Evolutionary conservation across 2,888 invertebrate species (phyloP), one percentile per base, ranked within the genome.

Genomic region (Hyalella azteca): DNA sequence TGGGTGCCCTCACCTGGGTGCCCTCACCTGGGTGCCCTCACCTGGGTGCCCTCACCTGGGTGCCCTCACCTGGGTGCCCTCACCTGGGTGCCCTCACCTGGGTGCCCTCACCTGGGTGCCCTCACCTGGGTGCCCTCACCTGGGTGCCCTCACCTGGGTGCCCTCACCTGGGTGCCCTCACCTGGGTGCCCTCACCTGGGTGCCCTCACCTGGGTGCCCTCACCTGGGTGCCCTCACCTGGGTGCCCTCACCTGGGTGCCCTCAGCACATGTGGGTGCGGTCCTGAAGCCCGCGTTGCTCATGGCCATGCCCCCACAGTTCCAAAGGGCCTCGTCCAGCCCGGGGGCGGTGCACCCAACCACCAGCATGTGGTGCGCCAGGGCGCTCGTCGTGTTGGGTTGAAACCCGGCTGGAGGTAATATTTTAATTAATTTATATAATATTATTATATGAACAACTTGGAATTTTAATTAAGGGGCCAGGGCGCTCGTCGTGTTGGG

Each of bases 291-390:
- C 4, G 88, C 86, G 79, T 91, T 89, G 45, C 88, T 89, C 85
- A 90, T 88, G 3, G 86, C 86, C 97, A 97, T 97, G 90, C 97
- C 97, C 0, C 98, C 97, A 87, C 98, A 98, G 87, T 94, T 93
- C 96, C 95, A 89, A 79, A 86, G 85, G 26, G 84, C 82, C 50
- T 82, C 78, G n/a, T 80, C 76, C 11, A 79, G 76, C 0, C 85
- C 95, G 0, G 95, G 96, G 80, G 91, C 91, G 2, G 92, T 90
- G 87, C 97, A 97, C 19, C 97, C 97, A 87, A 96, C 97, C 0
- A 97, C 88, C 76, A 97, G 89, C 92, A 97, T 96, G 88, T 97
- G 97, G 89, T 97, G 97, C 13, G 95, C 95, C 4, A 93, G 94
- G 87, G 93, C 91, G 93, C 94, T 95, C 15, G 94, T 93, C 1